phyloP scores from a whole-genome alignment of 2,888 invertebrate genomes.

The Troides helena region DNA sequence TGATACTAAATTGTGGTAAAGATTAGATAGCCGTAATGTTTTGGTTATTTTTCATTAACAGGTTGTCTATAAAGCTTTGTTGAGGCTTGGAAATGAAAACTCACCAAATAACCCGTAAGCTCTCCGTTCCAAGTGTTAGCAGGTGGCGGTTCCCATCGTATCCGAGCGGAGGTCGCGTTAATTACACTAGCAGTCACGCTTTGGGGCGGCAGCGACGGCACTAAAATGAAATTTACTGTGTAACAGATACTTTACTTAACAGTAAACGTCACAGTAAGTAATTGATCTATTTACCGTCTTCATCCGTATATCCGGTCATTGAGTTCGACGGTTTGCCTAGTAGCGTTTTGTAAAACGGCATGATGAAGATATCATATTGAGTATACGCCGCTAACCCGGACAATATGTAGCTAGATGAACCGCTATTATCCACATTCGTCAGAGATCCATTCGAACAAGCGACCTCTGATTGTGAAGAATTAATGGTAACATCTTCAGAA shows the following conservation, averaged over 20 bases:
- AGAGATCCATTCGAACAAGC: slow-evolving; percentile 82
- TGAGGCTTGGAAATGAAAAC: slow-evolving; percentile 40
- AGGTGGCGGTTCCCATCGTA: slow-evolving; percentile 91
- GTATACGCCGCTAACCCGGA: slow-evolving; percentile 90
- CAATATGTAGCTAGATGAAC: slow-evolving; percentile 86
- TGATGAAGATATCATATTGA: slow-evolving; percentile 94
- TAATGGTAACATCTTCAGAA: slow-evolving; percentile 56
- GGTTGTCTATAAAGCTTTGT: slow-evolving; percentile 12
- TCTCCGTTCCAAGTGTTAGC: slow-evolving; percentile 88
- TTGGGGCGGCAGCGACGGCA: slow-evolving; percentile 89
- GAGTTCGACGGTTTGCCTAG: slow-evolving; percentile 97
- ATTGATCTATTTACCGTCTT: slow-evolving; percentile 83
- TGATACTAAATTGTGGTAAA: background rate
- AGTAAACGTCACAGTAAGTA: slow-evolving; percentile 32
- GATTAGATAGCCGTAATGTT: background rate
- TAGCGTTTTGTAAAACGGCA: slow-evolving; percentile 92
- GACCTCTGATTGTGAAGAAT: slow-evolving; percentile 52
- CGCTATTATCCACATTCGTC: slow-evolving; percentile 84
- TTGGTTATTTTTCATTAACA: slow-evolving; percentile 8
- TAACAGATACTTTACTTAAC: slow-evolving; percentile 37
- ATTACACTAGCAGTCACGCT: slow-evolving; percentile 90
- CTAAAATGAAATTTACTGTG: slow-evolving; percentile 68
- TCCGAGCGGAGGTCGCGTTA: slow-evolving; percentile 89
- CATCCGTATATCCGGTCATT: slow-evolving; percentile 89
- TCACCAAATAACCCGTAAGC: slow-evolving; percentile 93